Base-by-base conservation (phyloP, 2,888 invertebrate species). In the Odontomyia ornata region DNA sequence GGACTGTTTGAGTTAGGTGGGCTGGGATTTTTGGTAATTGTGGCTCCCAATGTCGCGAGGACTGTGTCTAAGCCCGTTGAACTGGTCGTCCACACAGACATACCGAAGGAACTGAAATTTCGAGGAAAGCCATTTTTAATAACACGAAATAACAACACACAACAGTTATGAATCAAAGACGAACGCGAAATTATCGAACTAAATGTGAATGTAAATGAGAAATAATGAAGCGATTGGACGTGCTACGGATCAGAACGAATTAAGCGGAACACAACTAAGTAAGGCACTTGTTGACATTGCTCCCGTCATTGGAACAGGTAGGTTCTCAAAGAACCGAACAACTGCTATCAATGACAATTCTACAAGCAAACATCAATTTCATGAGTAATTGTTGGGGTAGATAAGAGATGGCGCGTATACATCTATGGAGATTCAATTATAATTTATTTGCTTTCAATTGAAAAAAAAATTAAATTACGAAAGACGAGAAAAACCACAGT, bases 1-100 rank as follows among this genome's bases (percentile, higher is more conserved):
- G 75, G 15, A 56, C 25, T 76, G 64, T 72, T 57, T 0, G 56
- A 27, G 72, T 62, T 73, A 36, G 46, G 13, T 65, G 47, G 56
- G 67, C 60, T 71, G 65, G 47, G 28, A 65, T 46, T 72, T 52
- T 78, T 52, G 7, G 79, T 78, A 72, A 80, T 80, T 15, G 79
- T 76, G 27, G 81, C 80, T 71, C 81, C 80, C 57, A 82, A 69
- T 67, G 81, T 80, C 76, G 81, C 82, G 76, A 82, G 79, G 60
- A 82, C 82, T 65, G 82, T 82, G 78, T 86, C 86, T 84, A 89
- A 83, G 83, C 88, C 91, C 86, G 89, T 89, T 83, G 90, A 89
- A 85, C 90, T 89, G 84, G 91, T 91, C 84, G 91, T 91, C 92
- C 92, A 92, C 87, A 92, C 89, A 88, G 92, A 92, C 92, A 86